phyloP scores from a whole-genome alignment of 2,113 vertebrate species.

The Charina bottae region DNA sequence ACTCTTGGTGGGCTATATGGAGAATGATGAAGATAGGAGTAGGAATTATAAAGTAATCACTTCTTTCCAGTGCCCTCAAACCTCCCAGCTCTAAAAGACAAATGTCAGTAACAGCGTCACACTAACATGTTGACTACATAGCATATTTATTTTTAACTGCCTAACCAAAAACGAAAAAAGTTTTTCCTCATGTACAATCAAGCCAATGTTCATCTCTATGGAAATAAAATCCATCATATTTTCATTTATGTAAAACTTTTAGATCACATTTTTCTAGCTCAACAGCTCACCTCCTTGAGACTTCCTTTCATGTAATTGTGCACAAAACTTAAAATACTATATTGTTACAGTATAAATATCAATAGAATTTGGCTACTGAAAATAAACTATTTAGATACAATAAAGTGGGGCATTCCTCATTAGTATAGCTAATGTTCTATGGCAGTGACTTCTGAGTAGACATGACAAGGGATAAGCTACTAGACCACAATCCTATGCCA shows the following conservation, averaged over 20 bases:
- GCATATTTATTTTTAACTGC: neutral
- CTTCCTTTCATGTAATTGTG: neutral
- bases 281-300: neutral
- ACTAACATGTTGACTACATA: neutral
- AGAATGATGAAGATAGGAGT: neutral
- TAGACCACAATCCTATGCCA: neutral
- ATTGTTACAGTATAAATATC: neutral
- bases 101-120: neutral
- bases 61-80: neutral
- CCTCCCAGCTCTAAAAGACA: neutral
- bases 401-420: neutral
- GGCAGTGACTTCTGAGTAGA: neutral
- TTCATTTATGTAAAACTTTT: neutral
- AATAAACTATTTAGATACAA: neutral
- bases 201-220: neutral
- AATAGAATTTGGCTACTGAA: neutral
- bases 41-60: neutral
- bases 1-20: neutral
- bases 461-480: neutral
- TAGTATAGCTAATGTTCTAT: neutral
- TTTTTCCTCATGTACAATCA: neutral
- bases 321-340: neutral
- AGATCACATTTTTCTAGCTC: neutral
- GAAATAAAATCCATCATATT: neutral
- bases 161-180: neutral